phyloP scores from a whole-genome alignment of 2,797 vertebrate species.

The Dipus sagitta region DNA sequence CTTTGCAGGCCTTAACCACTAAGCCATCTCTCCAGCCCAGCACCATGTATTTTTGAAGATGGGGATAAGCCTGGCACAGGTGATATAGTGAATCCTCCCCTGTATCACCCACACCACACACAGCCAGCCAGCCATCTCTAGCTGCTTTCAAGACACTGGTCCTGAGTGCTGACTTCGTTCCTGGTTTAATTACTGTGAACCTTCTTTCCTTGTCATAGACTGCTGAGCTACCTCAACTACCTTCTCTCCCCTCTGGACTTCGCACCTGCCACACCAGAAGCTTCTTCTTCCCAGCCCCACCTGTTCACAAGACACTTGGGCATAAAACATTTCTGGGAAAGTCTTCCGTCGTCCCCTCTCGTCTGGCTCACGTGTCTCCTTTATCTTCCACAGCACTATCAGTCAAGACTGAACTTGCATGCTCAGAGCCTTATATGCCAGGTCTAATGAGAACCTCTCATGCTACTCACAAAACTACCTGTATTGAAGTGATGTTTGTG shows the following conservation, averaged over 20 bases:
- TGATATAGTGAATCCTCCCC: background rate
- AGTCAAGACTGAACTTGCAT: constrained; percentile 15
- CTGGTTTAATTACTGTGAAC: constrained; percentile 1
- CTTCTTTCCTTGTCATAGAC: background rate
- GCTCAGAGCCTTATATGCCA: background rate
- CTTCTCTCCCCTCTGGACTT: constrained; percentile 33
- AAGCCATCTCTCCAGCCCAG: background rate
- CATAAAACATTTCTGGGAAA: constrained; percentile 27
- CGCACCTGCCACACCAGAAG: background rate
- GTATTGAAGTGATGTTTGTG: background rate
- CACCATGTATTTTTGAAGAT: constrained; percentile 40
- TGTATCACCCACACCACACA: background rate
- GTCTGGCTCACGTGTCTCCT: background rate
- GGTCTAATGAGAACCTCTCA: constrained; percentile 3
- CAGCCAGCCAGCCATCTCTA: background rate
- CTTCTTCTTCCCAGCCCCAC: constrained; percentile 4
- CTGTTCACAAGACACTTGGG: background rate
- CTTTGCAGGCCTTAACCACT: too few species aligned
- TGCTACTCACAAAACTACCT: background rate
- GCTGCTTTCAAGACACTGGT: constrained; percentile 5
- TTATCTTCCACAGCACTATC: background rate
- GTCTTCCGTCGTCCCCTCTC: background rate
- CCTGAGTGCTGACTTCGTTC: background rate
- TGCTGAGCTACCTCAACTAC: background rate
- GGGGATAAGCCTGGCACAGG: background rate